These are phyloP conservation scores for Pammene aurita DNA, from an alignment of 2,888 invertebrate genomes.

Conservation along the genomic window DNA sequence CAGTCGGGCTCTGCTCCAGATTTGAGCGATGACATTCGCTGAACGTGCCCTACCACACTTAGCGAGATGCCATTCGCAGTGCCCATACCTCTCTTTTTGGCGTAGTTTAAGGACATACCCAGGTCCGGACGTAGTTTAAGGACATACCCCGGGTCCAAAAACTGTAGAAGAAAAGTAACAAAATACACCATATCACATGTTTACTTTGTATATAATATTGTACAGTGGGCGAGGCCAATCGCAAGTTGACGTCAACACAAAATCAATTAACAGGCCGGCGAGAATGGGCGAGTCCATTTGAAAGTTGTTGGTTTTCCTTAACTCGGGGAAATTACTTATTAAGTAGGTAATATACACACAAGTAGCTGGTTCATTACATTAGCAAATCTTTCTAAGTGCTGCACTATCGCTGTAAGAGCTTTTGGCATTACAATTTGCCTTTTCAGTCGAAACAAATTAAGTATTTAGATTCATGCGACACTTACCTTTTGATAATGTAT, in stretches of 20 bases:
- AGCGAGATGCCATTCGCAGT: too few species aligned
- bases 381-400: background rate
- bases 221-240: constrained; percentile 9
- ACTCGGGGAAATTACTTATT: constrained; percentile 10
- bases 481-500: too few species aligned
- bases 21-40: too few species aligned
- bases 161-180: background rate
- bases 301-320: background rate
- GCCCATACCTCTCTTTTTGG: too few species aligned
- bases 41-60: too few species aligned
- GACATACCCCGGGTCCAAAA: too few species aligned
- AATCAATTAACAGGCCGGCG: constrained; percentile 34
- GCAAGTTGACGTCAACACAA: constrained; percentile 37
- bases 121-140: too few species aligned
- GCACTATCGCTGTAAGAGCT: background rate
- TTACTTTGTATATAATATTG: constrained; percentile 14
- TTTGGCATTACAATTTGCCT: background rate
- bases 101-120: too few species aligned
- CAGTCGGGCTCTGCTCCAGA: too few species aligned
- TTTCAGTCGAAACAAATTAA: background rate
- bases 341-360: background rate
- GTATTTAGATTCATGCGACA: too few species aligned
- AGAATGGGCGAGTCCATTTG: constrained; percentile 27
- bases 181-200: background rate
- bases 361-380: constrained; percentile 1